These are phyloP conservation scores for Allobates femoralis DNA, from an alignment of 2,797 vertebrate species.

Conservation along the genomic window DNA sequence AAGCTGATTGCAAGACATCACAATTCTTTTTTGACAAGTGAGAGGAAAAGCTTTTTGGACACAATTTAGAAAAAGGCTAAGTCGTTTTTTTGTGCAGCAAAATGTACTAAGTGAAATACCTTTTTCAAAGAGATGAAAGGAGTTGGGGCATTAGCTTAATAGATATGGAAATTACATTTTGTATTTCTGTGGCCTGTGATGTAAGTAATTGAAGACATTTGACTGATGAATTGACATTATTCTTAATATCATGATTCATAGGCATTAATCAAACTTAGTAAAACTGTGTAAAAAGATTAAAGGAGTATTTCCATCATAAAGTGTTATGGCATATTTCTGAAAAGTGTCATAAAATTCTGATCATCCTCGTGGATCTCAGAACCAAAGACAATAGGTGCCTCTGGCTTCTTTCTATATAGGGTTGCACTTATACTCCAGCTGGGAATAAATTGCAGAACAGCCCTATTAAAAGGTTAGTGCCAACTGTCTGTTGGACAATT, in stretches of 20 bases:
- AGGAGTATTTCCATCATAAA: no score
- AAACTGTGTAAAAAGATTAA: no score
- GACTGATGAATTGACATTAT: not conserved
- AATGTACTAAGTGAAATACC: conserved; percentile 18
- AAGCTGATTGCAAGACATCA: conserved; percentile 36
- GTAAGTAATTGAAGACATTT: not conserved
- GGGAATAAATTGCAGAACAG: no score
- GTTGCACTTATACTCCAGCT: no score
- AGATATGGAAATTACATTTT: conserved; percentile 11
- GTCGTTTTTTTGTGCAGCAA: conserved; percentile 12
- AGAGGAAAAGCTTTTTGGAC: conserved; percentile 36
- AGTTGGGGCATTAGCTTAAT: not conserved
- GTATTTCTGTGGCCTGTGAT: not conserved
- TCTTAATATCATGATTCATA: not conserved
- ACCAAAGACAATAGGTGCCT: no score
- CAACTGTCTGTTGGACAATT: no score
- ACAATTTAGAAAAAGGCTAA: not conserved
- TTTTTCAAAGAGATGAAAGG: conserved; percentile 21
- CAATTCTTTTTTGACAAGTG: conserved; percentile 10
- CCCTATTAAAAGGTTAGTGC: no score
- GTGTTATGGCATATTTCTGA: no score
- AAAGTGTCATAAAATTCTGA: no score
- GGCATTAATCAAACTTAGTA: not conserved
- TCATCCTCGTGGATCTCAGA: no score
- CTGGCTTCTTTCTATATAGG: no score